Evolutionary conservation across 2,797 vertebrate genomes (phyloP), one percentile per base, ranked within the genome.

Genomic region (Urophycis tenuis): DNA sequence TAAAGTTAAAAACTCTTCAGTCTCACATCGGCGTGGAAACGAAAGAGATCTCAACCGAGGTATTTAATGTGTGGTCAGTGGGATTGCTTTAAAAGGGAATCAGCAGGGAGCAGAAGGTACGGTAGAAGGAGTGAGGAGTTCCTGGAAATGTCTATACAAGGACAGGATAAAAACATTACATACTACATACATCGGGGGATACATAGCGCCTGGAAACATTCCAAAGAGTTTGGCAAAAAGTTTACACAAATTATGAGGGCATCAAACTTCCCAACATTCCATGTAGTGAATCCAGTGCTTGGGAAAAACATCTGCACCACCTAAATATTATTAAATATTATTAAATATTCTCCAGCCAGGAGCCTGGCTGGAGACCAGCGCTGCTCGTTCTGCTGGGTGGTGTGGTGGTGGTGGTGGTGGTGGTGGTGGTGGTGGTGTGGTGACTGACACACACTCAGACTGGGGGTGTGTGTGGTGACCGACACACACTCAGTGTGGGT

Each of bases 31-130:
- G 78, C 83, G 84, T 80, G 83, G 85, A 84, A 89, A 91, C 79
- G 0, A 33, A 74, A 53, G 71, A 74, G 79, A 88, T 87, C 67
- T 19, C 60, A 79, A 86, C 79, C 82, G 60, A 77, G 78, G 49
- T 74, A 80, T 81, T 90, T 89, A 83, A 88, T 89, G 80, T 78
- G 60, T 82, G 79, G 83, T 84, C 79, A 79, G 75, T 77, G 78
- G 77, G 25, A 88, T 78, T 85, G 83, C 89, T 91, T 92, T 91
- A 90, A 91, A 92, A 83, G 85, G 91, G 85, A 80, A 84, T 87
- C n/a, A n/a, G n/a, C 29, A 69, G 75, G 82, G 80, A 82, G 81
- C 76, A 85, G 82, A 88, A 87, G 81, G 74, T 88, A 78, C 36
- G 73, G 76, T 64, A 71, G 81, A 73, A 78, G 73, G 78, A 82